phyloP scores from a whole-genome alignment of 2,797 vertebrate genomes.

The Cirrhinus molitorella region DNA sequence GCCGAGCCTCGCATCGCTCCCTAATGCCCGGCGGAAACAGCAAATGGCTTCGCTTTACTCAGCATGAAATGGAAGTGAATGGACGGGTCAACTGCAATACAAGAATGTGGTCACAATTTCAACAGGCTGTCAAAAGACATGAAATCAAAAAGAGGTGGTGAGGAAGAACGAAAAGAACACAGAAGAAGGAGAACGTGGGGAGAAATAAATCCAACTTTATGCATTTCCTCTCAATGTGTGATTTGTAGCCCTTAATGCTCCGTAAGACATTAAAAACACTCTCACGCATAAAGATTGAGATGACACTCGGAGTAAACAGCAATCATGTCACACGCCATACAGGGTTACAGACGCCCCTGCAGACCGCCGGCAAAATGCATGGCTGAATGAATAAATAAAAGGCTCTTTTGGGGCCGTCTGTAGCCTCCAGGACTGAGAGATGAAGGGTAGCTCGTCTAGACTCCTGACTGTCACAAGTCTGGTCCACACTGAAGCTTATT shows the following conservation, averaged over 20 bases:
- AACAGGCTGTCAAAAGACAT: constrained; percentile 40
- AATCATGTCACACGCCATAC: constrained; percentile 65
- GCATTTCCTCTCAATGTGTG: constrained; percentile 7
- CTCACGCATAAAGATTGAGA: constrained; percentile 41
- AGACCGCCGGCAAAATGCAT: neutral
- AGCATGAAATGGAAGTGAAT: constrained; percentile 47
- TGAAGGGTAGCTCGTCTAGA: neutral
- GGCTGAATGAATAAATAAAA: constrained; percentile 2
- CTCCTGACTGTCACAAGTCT: neutral
- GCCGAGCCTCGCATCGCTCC: neutral
- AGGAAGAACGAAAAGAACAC: neutral
- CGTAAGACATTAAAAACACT: constrained; percentile 44
- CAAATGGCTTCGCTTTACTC: constrained; percentile 43
- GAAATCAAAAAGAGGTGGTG: constrained; percentile 21
- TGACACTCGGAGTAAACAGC: constrained; percentile 63
- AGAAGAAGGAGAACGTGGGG: neutral
- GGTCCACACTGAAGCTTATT: neutral
- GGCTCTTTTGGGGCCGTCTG: constrained; percentile 8
- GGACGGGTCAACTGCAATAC: constrained; percentile 40
- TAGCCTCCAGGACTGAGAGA: constrained; percentile 17
- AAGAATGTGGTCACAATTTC: constrained; percentile 40
- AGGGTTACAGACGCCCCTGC: neutral
- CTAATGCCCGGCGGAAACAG: constrained; percentile 26
- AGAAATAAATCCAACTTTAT: neutral
- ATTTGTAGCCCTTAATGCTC: constrained; percentile 36